Conservation (phyloP, 1,140 invertebrate species). For the Dendroctonus ponderosae region DNA sequence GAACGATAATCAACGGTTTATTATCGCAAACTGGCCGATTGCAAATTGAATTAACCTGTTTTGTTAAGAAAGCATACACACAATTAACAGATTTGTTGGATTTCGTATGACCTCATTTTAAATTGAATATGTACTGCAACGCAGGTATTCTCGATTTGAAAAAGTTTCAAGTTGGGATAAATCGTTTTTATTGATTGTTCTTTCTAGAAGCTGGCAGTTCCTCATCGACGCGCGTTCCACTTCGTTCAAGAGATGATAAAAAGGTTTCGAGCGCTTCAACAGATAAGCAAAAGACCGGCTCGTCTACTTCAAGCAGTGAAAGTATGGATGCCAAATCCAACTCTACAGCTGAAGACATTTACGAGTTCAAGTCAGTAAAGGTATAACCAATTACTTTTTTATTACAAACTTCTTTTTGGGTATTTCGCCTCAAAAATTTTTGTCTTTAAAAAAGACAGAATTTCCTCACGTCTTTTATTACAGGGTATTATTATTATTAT, state of each 20-base stretch:
- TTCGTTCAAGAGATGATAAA: constrained; percentile 57
- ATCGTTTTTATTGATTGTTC: neutral
- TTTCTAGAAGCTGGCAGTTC: constrained; percentile 43
- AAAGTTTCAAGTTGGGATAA: neutral
- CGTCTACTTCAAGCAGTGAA: constrained; percentile 29
- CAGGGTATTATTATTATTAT: too few species aligned
- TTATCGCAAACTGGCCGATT: too few species aligned
- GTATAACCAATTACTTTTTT: constrained; percentile 44
- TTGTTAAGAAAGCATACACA: too few species aligned
- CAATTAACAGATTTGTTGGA: too few species aligned
- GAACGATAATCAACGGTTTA: too few species aligned
- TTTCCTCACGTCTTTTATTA: too few species aligned
- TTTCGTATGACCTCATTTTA: too few species aligned
- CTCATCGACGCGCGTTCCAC: constrained; percentile 42
- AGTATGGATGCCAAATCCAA: constrained; percentile 35
- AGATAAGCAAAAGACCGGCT: constrained; percentile 38
- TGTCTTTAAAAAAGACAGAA: too few species aligned
- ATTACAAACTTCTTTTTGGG: neutral
- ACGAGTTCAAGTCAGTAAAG: constrained; percentile 63
- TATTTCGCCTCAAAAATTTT: neutral
- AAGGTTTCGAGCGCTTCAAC: constrained; percentile 45
- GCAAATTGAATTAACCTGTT: too few species aligned
- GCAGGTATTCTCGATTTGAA: neutral
- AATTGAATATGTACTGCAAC: too few species aligned
- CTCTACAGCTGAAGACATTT: constrained; percentile 54